Conservation (phyloP, 2,797 vertebrate genomes). For the Microtus obscurus region DNA sequence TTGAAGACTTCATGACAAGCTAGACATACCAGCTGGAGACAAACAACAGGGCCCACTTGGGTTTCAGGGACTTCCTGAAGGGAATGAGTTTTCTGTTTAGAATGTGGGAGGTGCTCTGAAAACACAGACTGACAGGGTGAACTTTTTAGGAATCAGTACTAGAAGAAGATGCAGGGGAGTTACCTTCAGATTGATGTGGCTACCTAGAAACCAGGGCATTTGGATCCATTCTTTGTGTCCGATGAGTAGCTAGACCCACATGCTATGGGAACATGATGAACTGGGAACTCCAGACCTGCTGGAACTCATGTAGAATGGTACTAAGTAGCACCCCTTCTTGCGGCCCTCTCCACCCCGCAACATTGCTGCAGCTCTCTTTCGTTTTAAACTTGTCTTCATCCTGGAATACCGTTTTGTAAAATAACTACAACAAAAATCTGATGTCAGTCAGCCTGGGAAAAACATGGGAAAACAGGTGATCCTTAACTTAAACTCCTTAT, state of each 20-base stretch:
- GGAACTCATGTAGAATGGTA: neutral
- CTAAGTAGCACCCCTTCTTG: neutral
- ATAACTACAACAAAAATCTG: neutral
- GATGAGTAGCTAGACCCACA: neutral
- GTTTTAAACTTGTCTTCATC: conserved; percentile 12
- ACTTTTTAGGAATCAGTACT: neutral
- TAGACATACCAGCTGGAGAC: neutral
- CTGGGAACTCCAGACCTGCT: neutral
- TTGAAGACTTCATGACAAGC: neutral
- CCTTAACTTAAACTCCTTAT: neutral
- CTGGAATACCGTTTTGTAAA: conserved; percentile 19
- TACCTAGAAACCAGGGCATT: neutral
- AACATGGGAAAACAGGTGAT: neutral
- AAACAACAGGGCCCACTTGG: neutral
- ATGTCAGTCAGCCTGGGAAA: neutral
- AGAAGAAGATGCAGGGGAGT: neutral
- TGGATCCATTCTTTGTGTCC: neutral
- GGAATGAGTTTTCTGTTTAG: neutral
- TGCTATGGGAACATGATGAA: neutral
- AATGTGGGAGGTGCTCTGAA: neutral
- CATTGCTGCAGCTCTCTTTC: neutral
- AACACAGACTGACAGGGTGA: neutral
- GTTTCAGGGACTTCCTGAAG: neutral
- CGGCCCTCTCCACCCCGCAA: neutral
- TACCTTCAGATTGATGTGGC: neutral